phyloP scores from a whole-genome alignment of 2,113 vertebrate species.

The Chiloscyllium plagiosum region DNA sequence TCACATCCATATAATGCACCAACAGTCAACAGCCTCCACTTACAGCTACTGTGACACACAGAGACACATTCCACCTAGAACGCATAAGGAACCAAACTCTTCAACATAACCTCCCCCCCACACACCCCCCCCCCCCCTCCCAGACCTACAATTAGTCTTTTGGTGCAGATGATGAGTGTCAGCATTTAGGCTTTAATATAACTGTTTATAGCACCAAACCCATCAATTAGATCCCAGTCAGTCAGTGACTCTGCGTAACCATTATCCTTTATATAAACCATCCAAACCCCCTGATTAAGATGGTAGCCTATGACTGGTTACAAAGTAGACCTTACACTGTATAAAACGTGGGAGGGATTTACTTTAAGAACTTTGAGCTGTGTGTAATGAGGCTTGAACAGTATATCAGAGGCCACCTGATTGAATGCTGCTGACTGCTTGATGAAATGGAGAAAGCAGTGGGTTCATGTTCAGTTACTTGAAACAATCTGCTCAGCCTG shows the following conservation, averaged over 20 bases:
- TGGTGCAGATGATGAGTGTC: not conserved
- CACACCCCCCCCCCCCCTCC: too few species aligned
- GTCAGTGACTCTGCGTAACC: not conserved
- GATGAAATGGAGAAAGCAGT: not conserved
- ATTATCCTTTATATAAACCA: not conserved
- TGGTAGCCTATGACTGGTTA: not conserved
- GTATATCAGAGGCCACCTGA: not conserved
- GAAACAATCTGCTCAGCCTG: not conserved
- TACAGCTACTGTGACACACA: not conserved
- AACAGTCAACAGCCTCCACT: not conserved
- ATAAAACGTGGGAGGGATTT: not conserved
- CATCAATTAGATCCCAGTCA: not conserved
- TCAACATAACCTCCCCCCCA: not conserved
- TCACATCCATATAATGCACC: not conserved
- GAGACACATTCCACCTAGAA: not conserved
- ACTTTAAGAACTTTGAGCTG: not conserved
- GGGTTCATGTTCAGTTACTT: constrained; percentile 9
- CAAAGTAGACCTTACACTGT: not conserved
- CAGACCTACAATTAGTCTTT: not conserved
- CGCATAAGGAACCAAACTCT: not conserved
- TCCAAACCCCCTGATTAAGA: not conserved
- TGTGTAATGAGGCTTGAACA: not conserved
- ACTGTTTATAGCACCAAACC: not conserved
- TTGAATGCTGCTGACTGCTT: not conserved
- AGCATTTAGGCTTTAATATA: not conserved